These are phyloP conservation scores for Selenia dentaria DNA, from an alignment of 2,888 invertebrate genomes.

Conservation along the genomic window DNA sequence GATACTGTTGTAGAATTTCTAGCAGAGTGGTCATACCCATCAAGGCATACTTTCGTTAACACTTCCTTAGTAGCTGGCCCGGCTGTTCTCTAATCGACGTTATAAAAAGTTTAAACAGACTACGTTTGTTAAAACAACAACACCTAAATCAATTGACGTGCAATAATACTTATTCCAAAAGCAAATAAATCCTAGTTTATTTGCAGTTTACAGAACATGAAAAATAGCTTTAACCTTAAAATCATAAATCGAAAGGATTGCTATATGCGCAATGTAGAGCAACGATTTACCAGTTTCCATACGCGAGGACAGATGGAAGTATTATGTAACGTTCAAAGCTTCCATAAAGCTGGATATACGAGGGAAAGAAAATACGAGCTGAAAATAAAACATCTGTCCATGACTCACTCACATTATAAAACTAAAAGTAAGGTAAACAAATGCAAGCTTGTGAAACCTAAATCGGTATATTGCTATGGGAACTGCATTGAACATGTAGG, in stretches of 20 bases:
- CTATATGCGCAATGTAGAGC: conserved; percentile 32
- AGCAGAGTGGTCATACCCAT: too few relatives aligned
- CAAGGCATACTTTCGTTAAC: too few relatives aligned
- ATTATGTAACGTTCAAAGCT: conserved; percentile 68
- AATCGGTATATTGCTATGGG: conserved; percentile 39
- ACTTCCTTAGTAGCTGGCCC: too few relatives aligned
- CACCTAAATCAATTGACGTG: conserved; percentile 25
- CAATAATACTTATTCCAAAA: conserved; percentile 27
- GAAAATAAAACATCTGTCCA: conserved; percentile 72
- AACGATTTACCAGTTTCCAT: conserved; percentile 48
- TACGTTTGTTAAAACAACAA: neutral
- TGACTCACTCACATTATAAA: conserved; percentile 65
- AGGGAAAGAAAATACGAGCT: conserved; percentile 56
- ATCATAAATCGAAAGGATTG: conserved; percentile 17
- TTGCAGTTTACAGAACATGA: conserved; percentile 15
- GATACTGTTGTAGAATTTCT: too few relatives aligned
- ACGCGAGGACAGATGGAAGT: conserved; percentile 53
- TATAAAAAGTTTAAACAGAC: neutral
- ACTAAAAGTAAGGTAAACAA: conserved; percentile 65
- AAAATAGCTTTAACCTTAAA: conserved; percentile 19
- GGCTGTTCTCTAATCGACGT: too few relatives aligned
- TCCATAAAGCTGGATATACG: conserved; percentile 68
- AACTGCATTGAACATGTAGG: conserved; percentile 30
- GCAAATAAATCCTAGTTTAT: conserved; percentile 25
- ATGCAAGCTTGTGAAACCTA: conserved; percentile 53